Evolutionary conservation across 2,888 invertebrate genomes (phyloP).

Genomic region (Leptothorax acervorum): DNA sequence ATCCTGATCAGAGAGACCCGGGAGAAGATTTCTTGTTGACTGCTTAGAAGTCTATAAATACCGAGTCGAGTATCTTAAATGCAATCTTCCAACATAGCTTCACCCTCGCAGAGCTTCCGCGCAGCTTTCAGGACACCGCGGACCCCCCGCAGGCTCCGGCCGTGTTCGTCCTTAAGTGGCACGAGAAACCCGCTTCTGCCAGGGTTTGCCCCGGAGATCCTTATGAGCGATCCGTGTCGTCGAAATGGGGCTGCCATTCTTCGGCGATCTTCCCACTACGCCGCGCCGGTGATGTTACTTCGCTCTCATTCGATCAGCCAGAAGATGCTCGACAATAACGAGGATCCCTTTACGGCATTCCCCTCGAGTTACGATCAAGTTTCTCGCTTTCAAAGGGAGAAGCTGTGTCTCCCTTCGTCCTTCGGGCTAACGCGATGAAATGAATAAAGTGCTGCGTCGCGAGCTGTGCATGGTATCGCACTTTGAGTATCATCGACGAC

Average conservation of each 20-base stretch:
- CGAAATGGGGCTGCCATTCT: slow-evolving; percentile 68
- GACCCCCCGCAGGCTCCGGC: slow-evolving; percentile 68
- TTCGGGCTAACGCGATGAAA: slow-evolving; percentile 36
- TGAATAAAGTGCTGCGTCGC: slow-evolving; percentile 54
- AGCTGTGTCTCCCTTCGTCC: slow-evolving; percentile 21
- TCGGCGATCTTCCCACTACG: slow-evolving; percentile 58
- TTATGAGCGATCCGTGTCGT: slow-evolving; percentile 67
- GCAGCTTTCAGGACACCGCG: slow-evolving; percentile 67
- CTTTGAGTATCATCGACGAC: slow-evolving; percentile 25
- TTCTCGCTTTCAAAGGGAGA: slow-evolving; percentile 52
- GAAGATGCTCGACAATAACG: slow-evolving; percentile 55
- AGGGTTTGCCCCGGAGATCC: slow-evolving; percentile 54
- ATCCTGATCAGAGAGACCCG: slow-evolving; percentile 59
- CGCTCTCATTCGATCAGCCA: slow-evolving; percentile 68
- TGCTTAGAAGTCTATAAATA: slow-evolving; percentile 71
- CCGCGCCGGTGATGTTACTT: slow-evolving; percentile 63
- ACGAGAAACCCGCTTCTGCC: slow-evolving; percentile 55
- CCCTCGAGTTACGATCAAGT: slow-evolving; percentile 55
- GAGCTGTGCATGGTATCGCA: slow-evolving; percentile 19
- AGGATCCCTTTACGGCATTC: slow-evolving; percentile 60
- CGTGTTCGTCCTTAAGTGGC: slow-evolving; percentile 74
- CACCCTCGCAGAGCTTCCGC: slow-evolving; percentile 62
- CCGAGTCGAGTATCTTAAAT: slow-evolving; percentile 75
- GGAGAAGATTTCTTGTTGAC: slow-evolving; percentile 47
- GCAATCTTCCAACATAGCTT: slow-evolving; percentile 75